Evolutionary conservation across 2,888 invertebrate genomes (phyloP).

Genomic region (Cordilura impudica): DNA sequence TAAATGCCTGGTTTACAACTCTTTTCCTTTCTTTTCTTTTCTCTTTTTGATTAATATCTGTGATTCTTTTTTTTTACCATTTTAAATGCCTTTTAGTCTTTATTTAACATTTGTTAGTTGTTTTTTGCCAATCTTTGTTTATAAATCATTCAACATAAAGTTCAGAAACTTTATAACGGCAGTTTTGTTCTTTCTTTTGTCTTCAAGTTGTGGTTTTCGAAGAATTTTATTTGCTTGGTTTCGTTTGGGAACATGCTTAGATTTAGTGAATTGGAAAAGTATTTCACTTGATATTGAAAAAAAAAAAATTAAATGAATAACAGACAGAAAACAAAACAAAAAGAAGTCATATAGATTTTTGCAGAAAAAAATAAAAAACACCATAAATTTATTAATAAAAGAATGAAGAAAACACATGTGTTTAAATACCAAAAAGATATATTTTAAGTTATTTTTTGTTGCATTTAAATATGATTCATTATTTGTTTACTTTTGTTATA

Average conservation of each 20-base stretch:
- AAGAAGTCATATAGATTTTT: background rate
- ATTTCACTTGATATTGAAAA: background rate
- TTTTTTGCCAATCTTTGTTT: slow-evolving; percentile 13
- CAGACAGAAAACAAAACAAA: background rate
- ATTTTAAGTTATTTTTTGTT: background rate
- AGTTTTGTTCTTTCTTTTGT: background rate
- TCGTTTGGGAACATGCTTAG: background rate
- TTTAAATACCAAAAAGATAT: background rate
- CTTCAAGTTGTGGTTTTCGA: background rate
- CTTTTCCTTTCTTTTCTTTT: too few relatives aligned
- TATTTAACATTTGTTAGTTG: background rate
- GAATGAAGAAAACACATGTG: background rate
- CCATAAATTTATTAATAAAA: background rate
- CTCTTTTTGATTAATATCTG: background rate
- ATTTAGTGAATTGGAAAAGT: background rate
- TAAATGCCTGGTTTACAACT: too few relatives aligned
- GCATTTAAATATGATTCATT: background rate
- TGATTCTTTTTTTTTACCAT: background rate
- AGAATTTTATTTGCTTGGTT: slow-evolving; percentile 1
- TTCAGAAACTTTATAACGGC: slow-evolving; percentile 7
- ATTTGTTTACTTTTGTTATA: background rate
- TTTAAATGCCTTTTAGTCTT: background rate
- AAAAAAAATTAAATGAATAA: background rate
- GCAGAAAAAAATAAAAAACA: background rate
- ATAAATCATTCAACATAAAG: slow-evolving; percentile 3